Evolutionary conservation across 2,888 invertebrate species (phyloP).

Genomic region (Terebella lapidaria): DNA sequence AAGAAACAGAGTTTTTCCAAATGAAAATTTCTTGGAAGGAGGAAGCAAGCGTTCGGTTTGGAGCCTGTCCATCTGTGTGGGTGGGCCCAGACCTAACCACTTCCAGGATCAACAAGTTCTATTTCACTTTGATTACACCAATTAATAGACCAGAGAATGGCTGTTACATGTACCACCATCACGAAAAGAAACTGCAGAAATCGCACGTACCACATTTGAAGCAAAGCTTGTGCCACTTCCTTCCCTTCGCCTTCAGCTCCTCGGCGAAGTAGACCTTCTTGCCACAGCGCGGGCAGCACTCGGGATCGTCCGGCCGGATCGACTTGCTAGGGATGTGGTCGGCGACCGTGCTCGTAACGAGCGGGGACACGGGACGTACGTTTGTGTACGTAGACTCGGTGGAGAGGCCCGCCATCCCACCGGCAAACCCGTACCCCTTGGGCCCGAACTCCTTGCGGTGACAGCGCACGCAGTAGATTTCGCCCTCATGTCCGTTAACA

Average conservation of each 20-base stretch:
- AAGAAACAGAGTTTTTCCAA: no score
- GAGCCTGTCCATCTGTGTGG: neutral
- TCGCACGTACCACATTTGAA: constrained; percentile 55
- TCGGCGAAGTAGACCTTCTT: constrained; percentile 58
- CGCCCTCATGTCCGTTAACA: constrained; percentile 84
- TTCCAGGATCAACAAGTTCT: neutral
- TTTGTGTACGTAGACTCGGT: constrained; percentile 5
- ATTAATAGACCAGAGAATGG: neutral
- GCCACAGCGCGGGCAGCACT: constrained; percentile 80
- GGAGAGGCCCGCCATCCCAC: constrained; percentile 8
- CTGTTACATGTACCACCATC: neutral
- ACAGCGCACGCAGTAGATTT: constrained; percentile 84
- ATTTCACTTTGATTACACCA: neutral
- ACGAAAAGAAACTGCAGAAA: neutral
- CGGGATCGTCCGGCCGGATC: constrained; percentile 10
- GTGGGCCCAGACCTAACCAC: neutral
- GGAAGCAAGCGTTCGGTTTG: no score
- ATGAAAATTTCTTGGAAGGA: no score
- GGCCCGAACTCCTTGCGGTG: constrained; percentile 86
- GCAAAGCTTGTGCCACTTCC: constrained; percentile 57
- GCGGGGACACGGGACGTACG: neutral
- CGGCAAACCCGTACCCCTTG: constrained; percentile 61
- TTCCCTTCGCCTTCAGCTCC: constrained; percentile 55
- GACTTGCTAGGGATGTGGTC: neutral
- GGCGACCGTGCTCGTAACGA: neutral